A percentile compares a stretch with the other conserved stretches of the same genome.
Conservation (phyloP, 2,888 invertebrate genomes). For the Congeria kusceri region DNA sequence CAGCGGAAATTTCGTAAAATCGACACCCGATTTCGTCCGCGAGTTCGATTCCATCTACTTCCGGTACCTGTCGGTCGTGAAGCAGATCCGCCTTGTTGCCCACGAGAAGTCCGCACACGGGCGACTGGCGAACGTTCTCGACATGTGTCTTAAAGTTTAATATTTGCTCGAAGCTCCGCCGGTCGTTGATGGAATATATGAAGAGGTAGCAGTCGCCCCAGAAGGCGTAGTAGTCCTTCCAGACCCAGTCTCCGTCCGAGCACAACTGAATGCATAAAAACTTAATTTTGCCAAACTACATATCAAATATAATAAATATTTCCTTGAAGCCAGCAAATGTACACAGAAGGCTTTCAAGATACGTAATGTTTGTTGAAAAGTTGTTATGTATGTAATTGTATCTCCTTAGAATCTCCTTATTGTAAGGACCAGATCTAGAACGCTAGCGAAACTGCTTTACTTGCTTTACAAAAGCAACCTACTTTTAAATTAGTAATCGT, state of each 20-base stretch:
- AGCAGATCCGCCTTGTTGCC: slow-evolving; percentile 82
- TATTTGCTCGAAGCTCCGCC: slow-evolving; percentile 78
- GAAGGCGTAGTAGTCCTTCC: slow-evolving; percentile 80
- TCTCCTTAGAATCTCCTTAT: too few species aligned
- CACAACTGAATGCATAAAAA: slow-evolving; percentile 19
- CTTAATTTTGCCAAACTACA: too few species aligned
- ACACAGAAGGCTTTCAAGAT: too few species aligned
- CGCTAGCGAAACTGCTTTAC: too few species aligned
- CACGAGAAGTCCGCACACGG: slow-evolving; percentile 76
- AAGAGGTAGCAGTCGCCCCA: slow-evolving; percentile 84
- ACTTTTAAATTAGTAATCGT: too few species aligned
- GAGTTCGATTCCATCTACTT: slow-evolving; percentile 76
- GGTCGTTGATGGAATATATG: slow-evolving; percentile 82
- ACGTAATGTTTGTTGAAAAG: too few species aligned
- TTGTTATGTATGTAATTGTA: too few species aligned
- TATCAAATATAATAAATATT: too few species aligned
- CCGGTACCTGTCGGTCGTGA: slow-evolving; percentile 79
- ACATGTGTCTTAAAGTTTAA: slow-evolving; percentile 74
- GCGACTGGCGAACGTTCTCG: slow-evolving; percentile 70
- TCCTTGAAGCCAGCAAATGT: too few species aligned
- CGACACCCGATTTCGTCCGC: slow-evolving; percentile 81
- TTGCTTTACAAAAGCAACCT: too few species aligned
- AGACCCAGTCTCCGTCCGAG: slow-evolving; percentile 39
- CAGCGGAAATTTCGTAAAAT: slow-evolving; percentile 83
- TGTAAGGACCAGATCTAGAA: too few species aligned